Evolutionary conservation across 2,888 invertebrate genomes (phyloP), one percentile per base, ranked within the genome.

Genomic region (Axea sp.): DNA sequence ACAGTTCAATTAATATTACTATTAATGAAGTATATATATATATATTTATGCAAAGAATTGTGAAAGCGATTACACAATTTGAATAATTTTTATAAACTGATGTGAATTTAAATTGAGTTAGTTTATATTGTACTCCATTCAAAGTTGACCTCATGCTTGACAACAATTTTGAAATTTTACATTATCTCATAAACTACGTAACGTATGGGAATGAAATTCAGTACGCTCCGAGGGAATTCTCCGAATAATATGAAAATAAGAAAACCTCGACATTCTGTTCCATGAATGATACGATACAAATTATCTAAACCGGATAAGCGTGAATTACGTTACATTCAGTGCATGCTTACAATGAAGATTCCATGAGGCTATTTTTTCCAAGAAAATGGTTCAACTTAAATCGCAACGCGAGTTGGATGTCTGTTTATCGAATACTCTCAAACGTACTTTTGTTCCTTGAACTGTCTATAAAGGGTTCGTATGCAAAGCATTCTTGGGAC

Each of bases 231-330:
- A 12, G 15, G 11, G 2, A 11, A 51, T 51, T 33, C 51, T 7
- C 5, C 12, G 14, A 51, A 33, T n/a, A n/a, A n/a, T n/a, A n/a
- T n/a, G n/a, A n/a, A 31, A 24, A 33, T 12, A 30, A 28, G 45
- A 28, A 45, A 45, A 45, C 12, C 14, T 14, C 37, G 5, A 9
- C 28, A 12, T 30, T 9, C 30, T 30, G 8, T 55, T 55, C 41
- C 24, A 22, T 5, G 43, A 43, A 57, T n/a, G 26, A 35, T 12
- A 4, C 28, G 11, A 28, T 30, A 12, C 35, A 26, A 37, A 57
- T 57, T 57, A 57, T 57, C 59, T 45, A 45, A 43, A 59, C 59
- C 43, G 45, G 59, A 59, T 59, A 59, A 59, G 33, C 26, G 26
- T 35, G 45, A 45, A 39, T 59, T 59, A 43, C 45, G 17, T 59